Conservation (phyloP, 2,113 vertebrate genomes). For the Indri indri region DNA sequence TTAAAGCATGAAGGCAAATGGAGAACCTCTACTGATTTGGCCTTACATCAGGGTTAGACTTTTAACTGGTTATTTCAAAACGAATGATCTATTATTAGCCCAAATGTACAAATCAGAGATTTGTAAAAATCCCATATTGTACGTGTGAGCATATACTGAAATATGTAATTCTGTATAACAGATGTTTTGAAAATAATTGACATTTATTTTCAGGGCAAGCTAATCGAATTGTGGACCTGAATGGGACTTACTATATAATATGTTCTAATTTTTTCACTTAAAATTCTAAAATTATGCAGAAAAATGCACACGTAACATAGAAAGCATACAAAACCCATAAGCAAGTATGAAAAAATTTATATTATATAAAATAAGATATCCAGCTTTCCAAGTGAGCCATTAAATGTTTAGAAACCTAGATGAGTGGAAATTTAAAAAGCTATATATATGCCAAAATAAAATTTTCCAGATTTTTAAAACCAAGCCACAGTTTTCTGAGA, state of each 20-base stretch:
- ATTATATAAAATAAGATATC: not conserved
- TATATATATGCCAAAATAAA: too few relatives aligned
- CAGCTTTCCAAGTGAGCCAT: not conserved
- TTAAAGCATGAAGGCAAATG: not conserved
- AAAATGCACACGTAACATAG: not conserved
- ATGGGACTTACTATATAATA: not conserved
- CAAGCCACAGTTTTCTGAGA: not conserved
- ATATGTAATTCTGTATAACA: not conserved
- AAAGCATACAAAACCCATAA: not conserved
- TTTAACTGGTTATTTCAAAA: not conserved
- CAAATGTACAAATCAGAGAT: not conserved
- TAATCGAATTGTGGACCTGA: not conserved
- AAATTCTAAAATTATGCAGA: not conserved
- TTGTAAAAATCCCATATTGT: not conserved
- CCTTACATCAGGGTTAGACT: not conserved
- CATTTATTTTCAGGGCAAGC: not conserved
- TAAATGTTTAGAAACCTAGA: not conserved
- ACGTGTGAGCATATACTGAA: not conserved
- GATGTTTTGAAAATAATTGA: not conserved
- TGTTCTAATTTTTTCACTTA: not conserved
- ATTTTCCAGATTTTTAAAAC: too few relatives aligned
- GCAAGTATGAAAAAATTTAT: not conserved
- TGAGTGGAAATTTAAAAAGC: too few relatives aligned
- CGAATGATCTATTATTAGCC: not conserved
- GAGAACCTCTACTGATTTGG: not conserved